A percentile compares a stretch with the other conserved stretches of the same genome.
Conservation (phyloP, 2,888 invertebrate species). For the Lithophane semibrunnea region DNA sequence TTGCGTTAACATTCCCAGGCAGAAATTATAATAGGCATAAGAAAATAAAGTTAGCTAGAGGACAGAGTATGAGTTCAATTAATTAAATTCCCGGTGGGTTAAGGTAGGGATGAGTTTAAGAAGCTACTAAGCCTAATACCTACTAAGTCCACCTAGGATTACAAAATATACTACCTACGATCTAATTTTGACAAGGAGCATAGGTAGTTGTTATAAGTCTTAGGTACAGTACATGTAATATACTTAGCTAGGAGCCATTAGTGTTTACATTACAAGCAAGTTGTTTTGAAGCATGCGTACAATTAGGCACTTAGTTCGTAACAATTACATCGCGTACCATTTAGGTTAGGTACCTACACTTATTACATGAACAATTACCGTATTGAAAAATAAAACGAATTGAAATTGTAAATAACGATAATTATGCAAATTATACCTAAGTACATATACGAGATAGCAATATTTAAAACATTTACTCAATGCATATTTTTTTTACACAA, state of each 20-base stretch:
- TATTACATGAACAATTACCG: slow-evolving; percentile 13
- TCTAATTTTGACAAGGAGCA: background rate
- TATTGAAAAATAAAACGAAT: slow-evolving; percentile 8
- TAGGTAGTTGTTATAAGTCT: background rate
- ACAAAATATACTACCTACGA: background rate
- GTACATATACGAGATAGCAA: background rate
- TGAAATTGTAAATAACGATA: background rate
- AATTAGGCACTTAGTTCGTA: background rate
- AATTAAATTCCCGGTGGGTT: background rate
- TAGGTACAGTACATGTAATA: background rate
- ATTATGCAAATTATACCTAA: slow-evolving; percentile 21
- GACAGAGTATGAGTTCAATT: background rate
- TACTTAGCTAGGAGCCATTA: background rate
- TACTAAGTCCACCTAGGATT: background rate
- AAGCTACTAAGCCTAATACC: background rate
- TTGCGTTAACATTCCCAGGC: background rate
- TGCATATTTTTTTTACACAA: slow-evolving; percentile 63
- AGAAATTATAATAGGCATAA: background rate
- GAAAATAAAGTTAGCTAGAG: background rate
- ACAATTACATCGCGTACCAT: background rate
- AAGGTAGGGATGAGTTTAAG: background rate
- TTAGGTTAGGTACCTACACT: background rate
- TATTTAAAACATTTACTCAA: slow-evolving; percentile 10
- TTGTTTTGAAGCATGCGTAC: slow-evolving; percentile 1
- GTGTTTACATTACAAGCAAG: slow-evolving; percentile 6